phyloP scores from a whole-genome alignment of 2,888 invertebrate genomes.

The Mimumesa dahlbomi region DNA sequence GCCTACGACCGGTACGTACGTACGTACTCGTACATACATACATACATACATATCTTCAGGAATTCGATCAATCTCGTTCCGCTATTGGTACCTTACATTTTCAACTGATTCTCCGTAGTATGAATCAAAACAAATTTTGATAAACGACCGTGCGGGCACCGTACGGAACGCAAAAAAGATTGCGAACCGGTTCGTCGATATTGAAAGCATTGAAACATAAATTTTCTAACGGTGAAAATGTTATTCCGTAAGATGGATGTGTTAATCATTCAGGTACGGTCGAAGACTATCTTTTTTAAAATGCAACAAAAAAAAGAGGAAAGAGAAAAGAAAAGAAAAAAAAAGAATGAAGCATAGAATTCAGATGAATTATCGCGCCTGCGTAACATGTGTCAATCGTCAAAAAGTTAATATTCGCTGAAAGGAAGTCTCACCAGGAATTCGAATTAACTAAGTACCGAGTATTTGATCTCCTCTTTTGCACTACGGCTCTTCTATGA shows the following conservation, averaged over 20 bases:
- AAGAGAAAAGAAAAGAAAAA: neutral
- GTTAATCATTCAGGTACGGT: neutral
- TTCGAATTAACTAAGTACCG: neutral
- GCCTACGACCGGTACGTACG: no score
- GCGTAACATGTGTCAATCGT: neutral
- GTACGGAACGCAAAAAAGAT: neutral
- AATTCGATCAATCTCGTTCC: neutral
- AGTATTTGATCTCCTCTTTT: conserved; percentile 2
- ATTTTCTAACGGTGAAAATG: neutral
- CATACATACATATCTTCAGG: no score
- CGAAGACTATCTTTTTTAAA: neutral
- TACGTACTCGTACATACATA: no score
- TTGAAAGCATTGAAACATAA: neutral
- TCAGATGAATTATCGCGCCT: no score
- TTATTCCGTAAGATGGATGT: neutral
- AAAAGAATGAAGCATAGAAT: no score
- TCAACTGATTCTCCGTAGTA: conserved; percentile 6
- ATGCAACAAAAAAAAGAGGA: no score
- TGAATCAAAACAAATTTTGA: conserved; percentile 33
- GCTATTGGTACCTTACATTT: no score
- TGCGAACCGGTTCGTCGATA: neutral
- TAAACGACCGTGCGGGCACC: conserved; percentile 17
- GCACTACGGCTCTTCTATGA: neutral
- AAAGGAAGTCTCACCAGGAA: neutral
- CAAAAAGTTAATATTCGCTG: neutral